phyloP scores from a whole-genome alignment of 2,888 invertebrate genomes.

The Lepidochrysops patricia region DNA sequence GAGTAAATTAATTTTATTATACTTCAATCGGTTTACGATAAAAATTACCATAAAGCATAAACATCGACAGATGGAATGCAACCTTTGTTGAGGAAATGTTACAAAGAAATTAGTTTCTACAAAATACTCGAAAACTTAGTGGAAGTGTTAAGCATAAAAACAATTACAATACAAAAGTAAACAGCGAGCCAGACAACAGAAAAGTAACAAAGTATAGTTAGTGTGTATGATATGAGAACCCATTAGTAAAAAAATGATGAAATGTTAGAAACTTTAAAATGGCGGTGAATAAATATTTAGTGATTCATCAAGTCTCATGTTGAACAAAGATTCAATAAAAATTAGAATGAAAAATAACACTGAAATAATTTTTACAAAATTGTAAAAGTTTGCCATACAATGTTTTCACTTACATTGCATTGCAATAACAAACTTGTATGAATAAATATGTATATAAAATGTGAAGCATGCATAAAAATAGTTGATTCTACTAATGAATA shows the following conservation, averaged over 20 bases:
- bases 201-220: constrained; percentile 60
- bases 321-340: not conserved
- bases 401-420: not conserved
- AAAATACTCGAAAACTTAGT: not conserved
- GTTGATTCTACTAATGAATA: constrained; percentile 25
- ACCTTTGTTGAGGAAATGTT: not conserved
- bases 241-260: constrained; percentile 44
- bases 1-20: not conserved
- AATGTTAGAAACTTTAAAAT: constrained; percentile 42
- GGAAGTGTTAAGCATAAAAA: constrained; percentile 1
- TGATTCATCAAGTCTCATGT: not conserved
- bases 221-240: constrained; percentile 52
- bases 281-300: constrained; percentile 24
- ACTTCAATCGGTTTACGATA: not conserved
- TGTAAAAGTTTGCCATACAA: constrained; percentile 6
- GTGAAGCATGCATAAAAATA: constrained; percentile 55
- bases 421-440: constrained; percentile 8
- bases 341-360: not conserved
- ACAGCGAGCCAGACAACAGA: constrained; percentile 42
- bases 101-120: constrained; percentile 14
- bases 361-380: not conserved
- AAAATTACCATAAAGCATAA: too few species aligned
- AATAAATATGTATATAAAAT: constrained; percentile 33
- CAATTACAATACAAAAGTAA: constrained; percentile 17
- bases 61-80: not conserved